Evolutionary conservation across 2,888 invertebrate species (phyloP).

Genomic region (Agelastica alni): DNA sequence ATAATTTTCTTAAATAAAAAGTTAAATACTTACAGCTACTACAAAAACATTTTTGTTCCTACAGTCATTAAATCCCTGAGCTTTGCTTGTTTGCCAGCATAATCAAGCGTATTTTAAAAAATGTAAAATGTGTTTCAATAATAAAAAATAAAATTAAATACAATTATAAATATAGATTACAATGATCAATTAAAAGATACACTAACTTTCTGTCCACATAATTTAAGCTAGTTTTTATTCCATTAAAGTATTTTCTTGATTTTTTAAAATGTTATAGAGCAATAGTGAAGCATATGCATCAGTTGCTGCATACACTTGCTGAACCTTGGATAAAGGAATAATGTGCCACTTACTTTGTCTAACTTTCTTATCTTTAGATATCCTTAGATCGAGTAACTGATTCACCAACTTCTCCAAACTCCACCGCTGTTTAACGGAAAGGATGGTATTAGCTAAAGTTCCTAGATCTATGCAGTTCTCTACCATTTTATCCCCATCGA

Average conservation of each 20-base stretch:
- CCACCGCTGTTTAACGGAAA: constrained; percentile 61
- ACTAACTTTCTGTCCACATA: too few relatives aligned
- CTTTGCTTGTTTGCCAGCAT: too few relatives aligned
- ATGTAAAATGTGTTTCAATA: too few relatives aligned
- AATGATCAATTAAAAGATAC: too few relatives aligned
- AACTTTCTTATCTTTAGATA: constrained; percentile 62
- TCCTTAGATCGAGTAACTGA: constrained; percentile 59
- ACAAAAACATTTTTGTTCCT: too few relatives aligned
- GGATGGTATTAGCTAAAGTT: constrained; percentile 61
- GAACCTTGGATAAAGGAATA: constrained; percentile 60
- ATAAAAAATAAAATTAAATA: too few relatives aligned
- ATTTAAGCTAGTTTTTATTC: too few relatives aligned
- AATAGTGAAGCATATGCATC: constrained; percentile 64
- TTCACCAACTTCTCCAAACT: constrained; percentile 64
- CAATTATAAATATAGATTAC: too few relatives aligned
- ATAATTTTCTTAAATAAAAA: too few relatives aligned
- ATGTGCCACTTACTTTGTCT: constrained; percentile 66
- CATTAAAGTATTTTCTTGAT: constrained; percentile 34
- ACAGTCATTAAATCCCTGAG: too few relatives aligned
- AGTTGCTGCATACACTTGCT: constrained; percentile 65
- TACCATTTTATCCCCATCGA: constrained; percentile 60
- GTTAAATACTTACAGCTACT: too few relatives aligned
- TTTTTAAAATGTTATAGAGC: constrained; percentile 27
- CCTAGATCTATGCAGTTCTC: constrained; percentile 65
- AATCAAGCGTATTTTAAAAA: too few relatives aligned